Evolutionary conservation across 2,113 vertebrate genomes (phyloP).

Genomic region (Brienomyrus longianalis): DNA sequence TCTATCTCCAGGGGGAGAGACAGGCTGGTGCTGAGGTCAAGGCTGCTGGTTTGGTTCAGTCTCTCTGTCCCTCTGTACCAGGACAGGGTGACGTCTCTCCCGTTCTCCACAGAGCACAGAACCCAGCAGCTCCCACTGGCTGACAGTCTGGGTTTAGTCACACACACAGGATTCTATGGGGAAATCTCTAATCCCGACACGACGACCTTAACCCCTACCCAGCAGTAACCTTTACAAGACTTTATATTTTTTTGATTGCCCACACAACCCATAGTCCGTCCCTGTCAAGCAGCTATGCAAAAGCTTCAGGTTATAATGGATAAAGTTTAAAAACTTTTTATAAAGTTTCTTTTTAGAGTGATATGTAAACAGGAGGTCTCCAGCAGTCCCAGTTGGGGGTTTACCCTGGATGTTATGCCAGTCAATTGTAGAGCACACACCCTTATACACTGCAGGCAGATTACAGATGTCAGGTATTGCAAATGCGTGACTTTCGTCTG

Average conservation of each 20-base stretch:
- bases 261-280: too few relatives aligned
- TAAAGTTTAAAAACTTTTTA: neutral
- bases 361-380: neutral
- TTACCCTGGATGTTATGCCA: neutral
- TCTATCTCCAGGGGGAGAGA: neutral
- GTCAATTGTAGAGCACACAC: neutral
- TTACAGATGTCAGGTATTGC: neutral
- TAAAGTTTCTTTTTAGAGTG: neutral
- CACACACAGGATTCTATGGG: too few relatives aligned
- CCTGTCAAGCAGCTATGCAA: neutral
- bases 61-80: slow-evolving; percentile 7
- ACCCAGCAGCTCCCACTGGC: neutral
- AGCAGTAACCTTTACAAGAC: too few relatives aligned
- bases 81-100: slow-evolving; percentile 18
- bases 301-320: neutral
- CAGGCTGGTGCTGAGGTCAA: slow-evolving; percentile 13
- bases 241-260: too few relatives aligned
- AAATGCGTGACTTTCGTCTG: neutral
- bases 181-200: too few relatives aligned
- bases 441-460: neutral
- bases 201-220: too few relatives aligned
- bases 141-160: neutral
- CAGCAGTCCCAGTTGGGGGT: neutral
- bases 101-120: slow-evolving; percentile 29
- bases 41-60: slow-evolving; percentile 30